Percentiles rank a stretch among this genome's conserved stretches.
phyloP scores from a whole-genome alignment of 1,140 invertebrate genomes.

The Nasonia longicornis region DNA sequence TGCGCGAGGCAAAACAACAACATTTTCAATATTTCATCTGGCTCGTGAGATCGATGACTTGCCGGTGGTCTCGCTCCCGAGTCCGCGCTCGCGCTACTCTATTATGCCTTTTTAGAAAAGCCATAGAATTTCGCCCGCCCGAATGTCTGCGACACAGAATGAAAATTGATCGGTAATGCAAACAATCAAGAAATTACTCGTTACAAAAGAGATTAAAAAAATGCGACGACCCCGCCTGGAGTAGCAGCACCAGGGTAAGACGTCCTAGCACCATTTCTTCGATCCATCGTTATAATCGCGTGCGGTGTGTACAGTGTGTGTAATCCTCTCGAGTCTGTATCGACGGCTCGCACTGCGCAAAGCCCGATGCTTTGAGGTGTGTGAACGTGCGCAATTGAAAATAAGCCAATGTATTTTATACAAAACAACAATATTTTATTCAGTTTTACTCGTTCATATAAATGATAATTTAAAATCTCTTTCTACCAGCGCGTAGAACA shows the following conservation, averaged over 20 bases:
- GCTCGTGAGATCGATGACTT: slow-evolving; percentile 56
- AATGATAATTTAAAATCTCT: slow-evolving; percentile 8
- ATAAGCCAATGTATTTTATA: not conserved
- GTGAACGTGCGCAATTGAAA: not conserved
- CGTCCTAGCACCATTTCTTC: slow-evolving; percentile 62
- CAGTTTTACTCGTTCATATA: not conserved
- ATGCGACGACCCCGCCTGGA: slow-evolving; percentile 10
- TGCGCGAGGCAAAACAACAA: slow-evolving; percentile 22
- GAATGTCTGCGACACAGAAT: not conserved
- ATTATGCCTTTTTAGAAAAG: slow-evolving; percentile 27
- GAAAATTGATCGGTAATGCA: slow-evolving; percentile 9
- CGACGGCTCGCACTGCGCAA: not conserved
- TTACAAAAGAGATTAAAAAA: slow-evolving; percentile 27
- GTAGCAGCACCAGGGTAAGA: slow-evolving; percentile 59
- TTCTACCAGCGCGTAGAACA: not conserved
- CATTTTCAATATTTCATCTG: slow-evolving; percentile 18
- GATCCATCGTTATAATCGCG: slow-evolving; percentile 9
- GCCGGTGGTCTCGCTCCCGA: slow-evolving; percentile 38
- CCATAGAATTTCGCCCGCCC: slow-evolving; percentile 11
- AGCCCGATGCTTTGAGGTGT: not conserved
- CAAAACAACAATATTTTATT: slow-evolving; percentile 10
- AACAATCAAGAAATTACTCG: not conserved
- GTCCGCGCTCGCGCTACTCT: not conserved
- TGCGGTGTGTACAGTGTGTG: slow-evolving; percentile 22
- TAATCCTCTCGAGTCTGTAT: not conserved